Base-by-base conservation (phyloP, 2,888 invertebrate genomes). In the Pristionchus exspectatus region DNA sequence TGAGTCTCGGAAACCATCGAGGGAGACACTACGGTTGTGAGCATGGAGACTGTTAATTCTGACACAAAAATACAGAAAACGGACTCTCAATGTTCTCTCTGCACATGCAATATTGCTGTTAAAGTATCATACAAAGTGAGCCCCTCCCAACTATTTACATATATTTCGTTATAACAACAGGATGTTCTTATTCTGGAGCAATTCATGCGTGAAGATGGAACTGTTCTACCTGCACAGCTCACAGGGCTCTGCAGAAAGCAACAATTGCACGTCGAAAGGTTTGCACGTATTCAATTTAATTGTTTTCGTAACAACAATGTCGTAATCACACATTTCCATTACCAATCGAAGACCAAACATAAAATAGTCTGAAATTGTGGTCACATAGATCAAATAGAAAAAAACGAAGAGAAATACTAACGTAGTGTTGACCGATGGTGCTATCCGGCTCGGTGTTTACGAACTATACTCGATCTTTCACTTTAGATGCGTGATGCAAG, bases 151-250 rank as follows among this genome's bases (percentile, higher is more conserved):
- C 44, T 50, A 50, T 50, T 50, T 50, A 50, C 38, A 50, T 50
- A 12, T 50, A 50, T 50, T 50, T 50, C 44, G 44, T 9, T 50
- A 27, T 74, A 87, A 87, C 90, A 66, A 81, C 92, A 94, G 92
- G 95, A 95, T 90, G 95, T 95, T 16, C 92, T 95, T 38, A 95
- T 95, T 90, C 90, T 95, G 89, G 94, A 94, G 83, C 95, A 95
- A 90, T 95, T 95, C 90, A 94, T 95, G 93, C 93, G 95, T 24
- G 93, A 94, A 9, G 95, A 95, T 91, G 95, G 95, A 0, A 93
- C 94, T 4, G 93, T 95, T 69, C 92, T 95, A 44, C 94, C 95
- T 3, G 92, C 92, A 16, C 91, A 95, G 59, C 90, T 95, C 14
- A 95, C 95, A 10, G 95, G 95, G 69, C 91, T 94, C 21, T 94